Conservation (phyloP, 2,797 vertebrate species). For the Prunella strophiata region DNA sequence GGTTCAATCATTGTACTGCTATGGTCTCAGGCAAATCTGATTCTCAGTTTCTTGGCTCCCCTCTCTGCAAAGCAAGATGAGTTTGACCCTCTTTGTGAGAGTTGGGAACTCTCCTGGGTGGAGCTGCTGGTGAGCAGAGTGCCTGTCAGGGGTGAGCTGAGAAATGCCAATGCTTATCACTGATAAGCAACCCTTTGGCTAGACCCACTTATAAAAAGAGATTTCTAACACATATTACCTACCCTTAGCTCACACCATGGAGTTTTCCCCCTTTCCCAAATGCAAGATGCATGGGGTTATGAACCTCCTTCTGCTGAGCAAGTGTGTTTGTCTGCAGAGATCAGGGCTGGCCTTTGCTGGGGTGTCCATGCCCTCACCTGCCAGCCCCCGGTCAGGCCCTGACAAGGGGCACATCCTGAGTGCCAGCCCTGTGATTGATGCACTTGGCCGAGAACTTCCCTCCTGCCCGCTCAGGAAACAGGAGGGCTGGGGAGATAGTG, state of each 20-base stretch:
- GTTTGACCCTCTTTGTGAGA: not conserved
- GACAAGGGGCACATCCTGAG: slow-evolving; percentile 83
- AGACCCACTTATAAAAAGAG: not conserved
- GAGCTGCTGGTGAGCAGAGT: not conserved
- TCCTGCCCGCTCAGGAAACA: slow-evolving; percentile 86
- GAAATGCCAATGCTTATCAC: rapidly evolving
- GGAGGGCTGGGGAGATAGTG: slow-evolving; percentile 89
- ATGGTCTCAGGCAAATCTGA: not conserved
- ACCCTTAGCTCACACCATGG: not conserved
- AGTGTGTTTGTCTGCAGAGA: slow-evolving; percentile 62
- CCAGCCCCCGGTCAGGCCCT: slow-evolving; percentile 74
- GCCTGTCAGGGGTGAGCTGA: not conserved
- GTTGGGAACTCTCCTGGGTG: not conserved
- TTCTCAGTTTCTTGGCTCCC: not conserved
- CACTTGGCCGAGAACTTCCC: slow-evolving; percentile 84
- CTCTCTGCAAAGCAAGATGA: not conserved
- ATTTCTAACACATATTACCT: not conserved
- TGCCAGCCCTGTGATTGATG: slow-evolving; percentile 89
- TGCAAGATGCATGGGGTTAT: not conserved
- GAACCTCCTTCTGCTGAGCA: not conserved
- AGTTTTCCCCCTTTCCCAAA: not conserved
- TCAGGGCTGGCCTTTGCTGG: slow-evolving; percentile 23
- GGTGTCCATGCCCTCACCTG: slow-evolving; percentile 83
- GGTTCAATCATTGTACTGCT: not conserved
- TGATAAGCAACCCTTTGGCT: not conserved